Base-by-base conservation (phyloP, 2,888 invertebrate species). In the Polietes domitor region DNA sequence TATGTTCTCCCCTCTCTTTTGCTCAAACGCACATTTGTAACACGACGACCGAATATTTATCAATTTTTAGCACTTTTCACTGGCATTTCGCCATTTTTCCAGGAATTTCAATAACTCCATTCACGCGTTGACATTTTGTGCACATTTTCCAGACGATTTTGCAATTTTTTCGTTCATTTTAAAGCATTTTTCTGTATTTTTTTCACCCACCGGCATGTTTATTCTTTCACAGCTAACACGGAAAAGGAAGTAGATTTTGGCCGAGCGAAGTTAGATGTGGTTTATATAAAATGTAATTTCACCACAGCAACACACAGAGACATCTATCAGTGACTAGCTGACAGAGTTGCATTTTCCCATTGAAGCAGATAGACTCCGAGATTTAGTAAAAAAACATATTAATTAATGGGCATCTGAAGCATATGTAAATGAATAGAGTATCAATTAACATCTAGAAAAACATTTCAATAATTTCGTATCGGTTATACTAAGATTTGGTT, bases 131-230 rank as follows among this genome's bases (percentile, higher is more conserved):
- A 17, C 19, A 53, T 28, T 63, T 47, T 71, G 2, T 9, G n/a
- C 28, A 76, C 19, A 70, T 50, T 80, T 77, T 80, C 15, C 68
- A 85, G 74, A 83, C 6, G n/a, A 21, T 41, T 86, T 84, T 73
- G 79, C 80, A 80, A 86, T 70, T 84, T 87, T 87, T 88, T 77
- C 61, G 80, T 82, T 76, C 71, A 55, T 87, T 86, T 86, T 86
- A 87, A 61, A 9, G 41, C 72, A 85, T 87, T 89, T 90, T 91
- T 88, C 55, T 61, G 71, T 26, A 74, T 87, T 87, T 86, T 88
- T 89, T 71, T 86, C 89, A 92, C 92, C 89, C 91, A 92, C 92
- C 92, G 92, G 92, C 92, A 92, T 92, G 91, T 91, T 92, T 90
- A 89, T 91, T 91, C 89, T 91, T 90, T 91, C 89, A 90, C 91